These are phyloP conservation scores for Zeus faber DNA, from an alignment of 2,113 vertebrate species.

Conservation along the genomic window DNA sequence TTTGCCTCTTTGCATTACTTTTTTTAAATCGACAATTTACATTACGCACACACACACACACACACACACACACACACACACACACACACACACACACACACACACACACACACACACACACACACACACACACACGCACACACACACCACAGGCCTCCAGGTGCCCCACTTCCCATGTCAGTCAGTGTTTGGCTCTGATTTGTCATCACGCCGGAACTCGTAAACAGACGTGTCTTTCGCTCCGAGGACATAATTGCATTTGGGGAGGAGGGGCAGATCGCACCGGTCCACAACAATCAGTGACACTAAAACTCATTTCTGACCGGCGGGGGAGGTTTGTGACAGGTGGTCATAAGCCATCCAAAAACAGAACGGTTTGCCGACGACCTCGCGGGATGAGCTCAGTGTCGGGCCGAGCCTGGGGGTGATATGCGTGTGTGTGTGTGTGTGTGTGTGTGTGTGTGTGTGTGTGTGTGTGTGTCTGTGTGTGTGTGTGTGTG, in stretches of 20 bases:
- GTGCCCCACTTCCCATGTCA: not conserved
- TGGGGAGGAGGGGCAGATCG: constrained; percentile 43
- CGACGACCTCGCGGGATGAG: too few relatives aligned
- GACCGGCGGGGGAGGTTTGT: constrained; percentile 38
- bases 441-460: not conserved
- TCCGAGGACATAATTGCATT: constrained; percentile 56
- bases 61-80: not conserved
- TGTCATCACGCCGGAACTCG: constrained; percentile 32
- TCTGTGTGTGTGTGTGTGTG: constrained; percentile 4
- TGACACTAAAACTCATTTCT: constrained; percentile 51
- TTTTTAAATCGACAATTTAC: not conserved
- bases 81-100: not conserved
- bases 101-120: not conserved
- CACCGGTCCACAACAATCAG: constrained; percentile 46
- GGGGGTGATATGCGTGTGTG: not conserved
- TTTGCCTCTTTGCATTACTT: not conserved
- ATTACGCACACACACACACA: not conserved
- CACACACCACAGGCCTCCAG: not conserved
- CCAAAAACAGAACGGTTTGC: too few relatives aligned
- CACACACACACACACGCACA: not conserved
- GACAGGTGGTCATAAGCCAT: not conserved
- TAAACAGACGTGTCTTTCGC: constrained; percentile 55
- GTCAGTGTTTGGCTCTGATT: constrained; percentile 41
- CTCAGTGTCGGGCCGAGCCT: too few relatives aligned
- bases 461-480: not conserved